Base-by-base conservation (phyloP, 2,113 vertebrate genomes). In the Tachysurus fulvidraco region DNA sequence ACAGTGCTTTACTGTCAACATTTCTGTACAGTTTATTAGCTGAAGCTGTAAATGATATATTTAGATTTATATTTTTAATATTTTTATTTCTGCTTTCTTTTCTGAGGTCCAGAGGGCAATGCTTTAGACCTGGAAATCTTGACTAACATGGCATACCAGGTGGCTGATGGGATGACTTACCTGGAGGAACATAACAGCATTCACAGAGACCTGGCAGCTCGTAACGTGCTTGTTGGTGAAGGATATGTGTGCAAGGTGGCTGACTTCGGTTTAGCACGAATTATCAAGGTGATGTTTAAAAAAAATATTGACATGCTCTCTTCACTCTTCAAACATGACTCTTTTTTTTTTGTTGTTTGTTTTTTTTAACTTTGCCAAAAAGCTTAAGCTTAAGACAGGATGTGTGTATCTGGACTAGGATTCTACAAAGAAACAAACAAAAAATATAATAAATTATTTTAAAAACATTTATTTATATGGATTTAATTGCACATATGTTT, bases 231-330 rank as follows among this genome's bases (percentile, higher is more conserved):
- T 1, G 95, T 97, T 14, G 95, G 95, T 19, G 95, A 94, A 1
- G 93, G 96, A 89, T 93, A 94, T 87, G 91, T 95, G 88, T 97
- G 96, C 89, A 97, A 97, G 92, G 96, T 97, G 69, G 96, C 96
- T 0, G 97, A 97, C 91, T 97, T 97, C 4, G 97, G 97, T 67
- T 91, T 97, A 88, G 96, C 96, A 88, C 88, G 96, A 82, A 85
- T 97, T 36, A 93, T 96, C 87, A 95, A 96, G 96, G 97, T 96
- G 71, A 65, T 80, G 85, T 16, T 25, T 19, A 41, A 7, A 65
- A 25, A 21, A 83, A 21, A 21, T 2, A 36, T 36, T 36, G 36
- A 36, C 36, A 36, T 1, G 36, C 2, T 1, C 36, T 36, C 36
- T 36, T 36, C 36, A 36, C 36, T 36, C 36, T 36, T 36, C 36